Percentiles rank a stretch among this genome's conserved stretches.
Conservation (phyloP, 2,888 invertebrate genomes). For the Hedya salicella region DNA sequence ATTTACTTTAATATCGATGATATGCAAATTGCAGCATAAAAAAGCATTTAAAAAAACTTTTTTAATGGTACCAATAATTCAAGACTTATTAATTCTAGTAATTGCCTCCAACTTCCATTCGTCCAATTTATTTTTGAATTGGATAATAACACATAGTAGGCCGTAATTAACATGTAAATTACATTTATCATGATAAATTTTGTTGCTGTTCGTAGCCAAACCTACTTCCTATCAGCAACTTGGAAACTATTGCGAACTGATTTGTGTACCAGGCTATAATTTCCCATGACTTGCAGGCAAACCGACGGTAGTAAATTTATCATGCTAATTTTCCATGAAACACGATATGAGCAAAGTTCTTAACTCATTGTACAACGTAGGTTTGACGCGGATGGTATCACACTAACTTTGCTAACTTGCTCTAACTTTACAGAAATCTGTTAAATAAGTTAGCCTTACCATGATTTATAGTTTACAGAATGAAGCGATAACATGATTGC, state of each 20-base stretch:
- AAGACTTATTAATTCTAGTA: too few relatives aligned
- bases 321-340: constrained; percentile 40
- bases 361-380: constrained; percentile 35
- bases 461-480: constrained; percentile 37
- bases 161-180: neutral
- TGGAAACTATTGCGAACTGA: constrained; percentile 26
- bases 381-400: constrained; percentile 37
- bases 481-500: neutral
- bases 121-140: too few relatives aligned
- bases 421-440: constrained; percentile 42
- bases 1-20: too few relatives aligned
- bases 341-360: constrained; percentile 41
- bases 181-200: neutral
- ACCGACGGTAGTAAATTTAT: constrained; percentile 36
- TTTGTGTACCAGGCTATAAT: constrained; percentile 24
- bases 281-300: constrained; percentile 28
- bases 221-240: constrained; percentile 20
- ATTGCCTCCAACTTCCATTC: too few relatives aligned
- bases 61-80: too few relatives aligned
- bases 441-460: constrained; percentile 34
- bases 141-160: neutral
- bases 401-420: constrained; percentile 36
- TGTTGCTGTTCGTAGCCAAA: neutral
- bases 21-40: too few relatives aligned
- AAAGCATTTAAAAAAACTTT: too few relatives aligned